Conservation (phyloP, 2,888 invertebrate species). For the Steromphala cineraria region DNA sequence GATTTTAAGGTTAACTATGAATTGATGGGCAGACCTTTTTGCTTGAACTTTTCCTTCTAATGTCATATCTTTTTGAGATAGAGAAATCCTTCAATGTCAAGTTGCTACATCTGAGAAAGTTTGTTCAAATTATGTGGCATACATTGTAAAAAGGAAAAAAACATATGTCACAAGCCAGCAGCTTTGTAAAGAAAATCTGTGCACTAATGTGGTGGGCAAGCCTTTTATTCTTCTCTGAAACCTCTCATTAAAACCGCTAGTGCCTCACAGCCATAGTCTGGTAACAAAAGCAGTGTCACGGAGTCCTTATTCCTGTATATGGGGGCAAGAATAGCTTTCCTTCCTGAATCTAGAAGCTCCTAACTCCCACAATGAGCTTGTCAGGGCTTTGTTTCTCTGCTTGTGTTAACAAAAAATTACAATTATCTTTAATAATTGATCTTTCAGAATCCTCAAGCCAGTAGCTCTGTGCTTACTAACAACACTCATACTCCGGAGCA, state of each 20-base stretch:
- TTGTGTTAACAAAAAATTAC: not conserved
- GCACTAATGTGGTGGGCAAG: too few species aligned
- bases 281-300: not conserved
- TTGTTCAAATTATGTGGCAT: too few species aligned
- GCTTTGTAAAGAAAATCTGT: too few species aligned
- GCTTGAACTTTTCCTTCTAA: too few species aligned
- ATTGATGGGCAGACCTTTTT: too few species aligned
- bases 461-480: constrained; percentile 51
- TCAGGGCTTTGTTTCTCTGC: not conserved
- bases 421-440: constrained; percentile 13
- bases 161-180: too few species aligned
- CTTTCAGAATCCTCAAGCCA: constrained; percentile 59
- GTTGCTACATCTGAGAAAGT: too few species aligned
- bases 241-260: not conserved
- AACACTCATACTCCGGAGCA: constrained; percentile 41
- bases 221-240: not conserved
- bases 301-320: not conserved
- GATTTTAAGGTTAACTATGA: not conserved
- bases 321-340: not conserved
- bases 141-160: too few species aligned
- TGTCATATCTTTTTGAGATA: too few species aligned
- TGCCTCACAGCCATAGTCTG: not conserved
- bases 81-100: too few species aligned
- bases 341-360: not conserved
- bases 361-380: not conserved